These are phyloP conservation scores for Tamias sibiricus DNA, from an alignment of 2,113 vertebrate species.

Conservation along the genomic window DNA sequence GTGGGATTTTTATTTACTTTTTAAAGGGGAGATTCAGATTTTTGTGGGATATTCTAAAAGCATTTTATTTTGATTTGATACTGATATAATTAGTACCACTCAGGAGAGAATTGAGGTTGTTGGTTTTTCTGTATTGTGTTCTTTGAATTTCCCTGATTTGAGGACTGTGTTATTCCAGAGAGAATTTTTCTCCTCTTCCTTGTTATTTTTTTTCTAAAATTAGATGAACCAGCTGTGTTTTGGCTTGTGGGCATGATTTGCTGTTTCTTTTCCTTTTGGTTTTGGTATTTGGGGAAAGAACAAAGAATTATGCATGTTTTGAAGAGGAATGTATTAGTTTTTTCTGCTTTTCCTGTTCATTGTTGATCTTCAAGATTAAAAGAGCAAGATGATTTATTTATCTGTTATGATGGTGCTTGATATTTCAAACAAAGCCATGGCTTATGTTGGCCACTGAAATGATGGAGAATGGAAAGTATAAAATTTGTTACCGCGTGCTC, in stretches of 20 bases:
- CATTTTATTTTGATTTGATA: conserved; percentile 45
- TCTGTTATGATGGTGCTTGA: background rate
- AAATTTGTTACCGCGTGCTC: background rate
- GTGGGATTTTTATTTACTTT: background rate
- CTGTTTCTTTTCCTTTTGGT: conserved; percentile 64
- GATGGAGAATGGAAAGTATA: background rate
- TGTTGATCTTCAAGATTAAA: background rate
- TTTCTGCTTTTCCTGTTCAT: conserved; percentile 25
- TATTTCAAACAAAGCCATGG: background rate
- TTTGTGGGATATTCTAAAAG: conserved; percentile 53
- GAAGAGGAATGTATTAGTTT: conserved; percentile 11
- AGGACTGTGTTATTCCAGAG: conserved; percentile 72
- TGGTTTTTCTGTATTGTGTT: conserved; percentile 60
- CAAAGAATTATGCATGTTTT: conserved; percentile 58
- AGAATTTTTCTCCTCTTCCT: conserved; percentile 63
- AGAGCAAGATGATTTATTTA: background rate
- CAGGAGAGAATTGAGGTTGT: conserved; percentile 47
- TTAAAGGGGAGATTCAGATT: background rate
- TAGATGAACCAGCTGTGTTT: conserved; percentile 76
- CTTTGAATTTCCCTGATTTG: conserved; percentile 71
- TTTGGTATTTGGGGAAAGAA: conserved; percentile 34
- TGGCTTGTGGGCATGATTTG: conserved; percentile 73
- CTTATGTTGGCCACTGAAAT: background rate
- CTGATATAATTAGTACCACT: conserved; percentile 12
- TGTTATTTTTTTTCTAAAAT: conserved; percentile 78